Evolutionary conservation across 1,140 invertebrate genomes (phyloP).

Genomic region (Mya arenaria): DNA sequence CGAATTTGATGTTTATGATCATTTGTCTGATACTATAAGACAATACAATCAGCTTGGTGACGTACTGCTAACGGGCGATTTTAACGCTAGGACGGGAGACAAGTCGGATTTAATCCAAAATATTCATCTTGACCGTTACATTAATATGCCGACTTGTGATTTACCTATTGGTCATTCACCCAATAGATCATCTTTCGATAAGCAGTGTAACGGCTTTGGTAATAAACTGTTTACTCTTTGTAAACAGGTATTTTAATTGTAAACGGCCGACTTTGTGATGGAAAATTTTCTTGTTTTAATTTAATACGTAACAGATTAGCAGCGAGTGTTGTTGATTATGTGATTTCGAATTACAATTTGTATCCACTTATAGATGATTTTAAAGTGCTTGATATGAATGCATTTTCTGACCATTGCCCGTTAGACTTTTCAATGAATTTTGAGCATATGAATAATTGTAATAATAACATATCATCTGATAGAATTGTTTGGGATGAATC

Average conservation of each 20-base stretch:
- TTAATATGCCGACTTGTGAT: background rate
- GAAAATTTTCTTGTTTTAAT: conserved; percentile 6
- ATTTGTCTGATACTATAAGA: background rate
- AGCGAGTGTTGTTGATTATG: conserved; percentile 19
- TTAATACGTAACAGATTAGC: conserved; percentile 2
- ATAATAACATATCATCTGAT: background rate
- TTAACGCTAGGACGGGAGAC: background rate
- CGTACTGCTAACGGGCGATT: background rate
- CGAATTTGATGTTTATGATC: background rate
- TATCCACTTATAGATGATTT: background rate
- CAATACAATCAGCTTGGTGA: background rate
- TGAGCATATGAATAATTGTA: background rate
- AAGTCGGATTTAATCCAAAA: background rate
- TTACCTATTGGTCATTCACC: background rate
- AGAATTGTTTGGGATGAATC: conserved; percentile 9
- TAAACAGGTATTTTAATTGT: background rate
- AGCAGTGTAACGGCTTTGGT: background rate
- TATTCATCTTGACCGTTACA: background rate
- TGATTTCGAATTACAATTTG: background rate
- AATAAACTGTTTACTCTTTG: conserved; percentile 8
- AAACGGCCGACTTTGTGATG: background rate
- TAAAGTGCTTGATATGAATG: conserved; percentile 16
- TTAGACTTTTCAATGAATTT: background rate
- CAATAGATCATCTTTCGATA: background rate
- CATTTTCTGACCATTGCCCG: conserved; percentile 33